A percentile compares a stretch with the other conserved stretches of the same genome.
Conservation (phyloP, 1,140 invertebrate species). For the Brachionus koreanus region DNA sequence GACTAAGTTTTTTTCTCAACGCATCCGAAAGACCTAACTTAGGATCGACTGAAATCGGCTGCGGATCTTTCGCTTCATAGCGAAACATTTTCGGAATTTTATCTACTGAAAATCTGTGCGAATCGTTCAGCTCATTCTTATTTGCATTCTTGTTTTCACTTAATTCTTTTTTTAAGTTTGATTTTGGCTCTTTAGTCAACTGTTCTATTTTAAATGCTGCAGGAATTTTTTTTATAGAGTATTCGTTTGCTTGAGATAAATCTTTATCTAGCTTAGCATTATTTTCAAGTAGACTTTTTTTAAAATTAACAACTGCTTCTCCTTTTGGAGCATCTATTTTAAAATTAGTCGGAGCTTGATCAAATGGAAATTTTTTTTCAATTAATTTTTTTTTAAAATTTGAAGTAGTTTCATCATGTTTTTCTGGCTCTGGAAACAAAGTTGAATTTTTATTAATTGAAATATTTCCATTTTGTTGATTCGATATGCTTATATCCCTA, state of each 20-base stretch:
- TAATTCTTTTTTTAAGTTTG: not conserved
- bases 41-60: not conserved
- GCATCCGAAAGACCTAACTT: not conserved
- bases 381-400: not conserved
- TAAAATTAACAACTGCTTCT: not conserved
- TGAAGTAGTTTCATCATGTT: not conserved
- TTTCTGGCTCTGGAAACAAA: not conserved
- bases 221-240: not conserved
- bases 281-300: not conserved
- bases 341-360: not conserved
- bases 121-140: not conserved
- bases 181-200: not conserved
- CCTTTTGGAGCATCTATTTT: not conserved
- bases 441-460: not conserved
- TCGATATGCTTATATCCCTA: not conserved
- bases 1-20: not conserved
- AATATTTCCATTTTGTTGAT: not conserved
- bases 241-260: not conserved
- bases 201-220: not conserved
- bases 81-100: slow-evolving; percentile 27
- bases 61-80: not conserved
- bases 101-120: slow-evolving; percentile 3
- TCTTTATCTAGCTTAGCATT: not conserved
- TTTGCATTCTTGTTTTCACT: not conserved
- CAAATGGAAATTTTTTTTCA: not conserved